Evolutionary conservation across 2,113 vertebrate genomes (phyloP).

Genomic region (Vanacampus margaritifer): DNA sequence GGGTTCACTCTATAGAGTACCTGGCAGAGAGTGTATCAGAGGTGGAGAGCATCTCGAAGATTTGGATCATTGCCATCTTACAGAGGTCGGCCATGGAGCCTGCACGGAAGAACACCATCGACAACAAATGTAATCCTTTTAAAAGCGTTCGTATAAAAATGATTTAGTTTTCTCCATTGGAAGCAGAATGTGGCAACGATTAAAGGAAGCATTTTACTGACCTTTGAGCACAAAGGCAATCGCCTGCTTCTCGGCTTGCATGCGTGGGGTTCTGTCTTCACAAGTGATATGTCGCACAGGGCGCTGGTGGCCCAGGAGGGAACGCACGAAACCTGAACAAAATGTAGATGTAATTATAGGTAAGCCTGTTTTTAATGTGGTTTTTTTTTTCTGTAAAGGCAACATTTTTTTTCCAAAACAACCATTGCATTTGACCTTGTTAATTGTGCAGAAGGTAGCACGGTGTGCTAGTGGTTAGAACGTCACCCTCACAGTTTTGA

Average conservation of each 20-base stretch:
- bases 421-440: no score
- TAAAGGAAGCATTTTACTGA: conserved; percentile 30
- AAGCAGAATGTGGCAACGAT: not conserved
- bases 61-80: conserved; percentile 88
- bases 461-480: no score
- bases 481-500: no score
- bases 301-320: conserved; percentile 85
- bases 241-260: conserved; percentile 88
- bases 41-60: conserved; percentile 75
- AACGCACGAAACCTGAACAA: conserved; percentile 78
- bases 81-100: conserved; percentile 92
- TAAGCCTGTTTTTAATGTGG: not conserved
- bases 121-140: not conserved
- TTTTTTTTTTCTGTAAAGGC: not conserved
- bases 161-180: not conserved
- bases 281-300: conserved; percentile 78
- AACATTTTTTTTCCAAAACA: not conserved
- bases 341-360: not conserved
- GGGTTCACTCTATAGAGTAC: conserved; percentile 52
- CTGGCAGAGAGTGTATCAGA: conserved; percentile 79
- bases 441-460: no score
- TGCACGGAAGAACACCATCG: conserved; percentile 37
- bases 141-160: no score
- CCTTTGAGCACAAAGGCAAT: conserved; percentile 95
- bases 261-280: conserved; percentile 72